A percentile compares a stretch with the other conserved stretches of the same genome.
Evolutionary conservation across 2,113 vertebrate genomes (phyloP).

Genomic region (Mustela nigripes): DNA sequence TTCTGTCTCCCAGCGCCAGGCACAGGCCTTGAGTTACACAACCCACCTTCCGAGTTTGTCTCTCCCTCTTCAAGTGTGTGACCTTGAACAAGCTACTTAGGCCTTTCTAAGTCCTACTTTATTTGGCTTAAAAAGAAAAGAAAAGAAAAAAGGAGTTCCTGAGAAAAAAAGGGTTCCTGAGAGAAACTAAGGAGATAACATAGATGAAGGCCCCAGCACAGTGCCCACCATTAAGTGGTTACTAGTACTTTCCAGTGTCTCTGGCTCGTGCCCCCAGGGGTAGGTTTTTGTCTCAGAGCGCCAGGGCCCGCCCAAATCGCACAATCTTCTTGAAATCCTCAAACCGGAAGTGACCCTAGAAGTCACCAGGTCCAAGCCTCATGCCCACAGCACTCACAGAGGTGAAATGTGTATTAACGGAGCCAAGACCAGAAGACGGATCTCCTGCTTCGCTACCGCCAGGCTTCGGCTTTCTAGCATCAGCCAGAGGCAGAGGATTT

Average conservation of each 20-base stretch:
- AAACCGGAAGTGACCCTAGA: background rate
- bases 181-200: slow-evolving; percentile 1
- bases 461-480: background rate
- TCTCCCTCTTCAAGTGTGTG: background rate
- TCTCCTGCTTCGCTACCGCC: background rate
- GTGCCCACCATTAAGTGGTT: background rate
- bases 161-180: background rate
- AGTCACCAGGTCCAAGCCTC: background rate
- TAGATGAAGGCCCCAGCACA: background rate
- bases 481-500: background rate
- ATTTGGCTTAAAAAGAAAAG: background rate
- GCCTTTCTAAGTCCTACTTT: background rate
- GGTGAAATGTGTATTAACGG: rapidly evolving
- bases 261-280: background rate
- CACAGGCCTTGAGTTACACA: background rate
- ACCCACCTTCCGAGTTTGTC: background rate
- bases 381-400: background rate
- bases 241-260: background rate
- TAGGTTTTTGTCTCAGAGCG: slow-evolving; percentile 4
- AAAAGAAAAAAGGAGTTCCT: background rate
- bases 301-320: slow-evolving; percentile 29
- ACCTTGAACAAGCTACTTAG: background rate
- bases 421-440: background rate
- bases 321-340: background rate
- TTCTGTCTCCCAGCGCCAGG: background rate